phyloP scores from a whole-genome alignment of 2,888 invertebrate genomes.

The Marronus borbonicus region DNA sequence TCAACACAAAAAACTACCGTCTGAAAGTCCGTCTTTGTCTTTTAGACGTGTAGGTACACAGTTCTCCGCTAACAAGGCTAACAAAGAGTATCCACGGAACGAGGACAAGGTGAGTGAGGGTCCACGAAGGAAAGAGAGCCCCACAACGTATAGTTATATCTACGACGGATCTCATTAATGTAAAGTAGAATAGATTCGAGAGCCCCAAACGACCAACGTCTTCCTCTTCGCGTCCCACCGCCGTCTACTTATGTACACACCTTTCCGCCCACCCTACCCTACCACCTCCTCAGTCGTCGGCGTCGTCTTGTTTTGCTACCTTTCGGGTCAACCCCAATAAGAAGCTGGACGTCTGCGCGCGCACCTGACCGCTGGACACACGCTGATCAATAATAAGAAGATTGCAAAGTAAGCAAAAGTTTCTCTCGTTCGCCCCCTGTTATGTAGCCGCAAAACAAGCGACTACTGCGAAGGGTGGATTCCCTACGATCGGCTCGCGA shows the following conservation, averaged over 20 bases:
- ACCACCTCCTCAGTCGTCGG: background rate
- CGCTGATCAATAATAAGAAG: constrained; percentile 72
- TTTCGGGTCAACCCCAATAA: constrained; percentile 54
- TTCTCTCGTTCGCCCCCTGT: constrained; percentile 60
- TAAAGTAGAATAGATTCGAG: constrained; percentile 59
- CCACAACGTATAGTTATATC: constrained; percentile 17
- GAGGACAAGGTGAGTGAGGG: constrained; percentile 44
- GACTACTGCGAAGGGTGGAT: constrained; percentile 32
- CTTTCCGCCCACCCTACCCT: constrained; percentile 7
- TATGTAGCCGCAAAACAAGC: constrained; percentile 53
- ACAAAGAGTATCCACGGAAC: background rate
- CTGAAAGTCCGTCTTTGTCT: constrained; percentile 22
- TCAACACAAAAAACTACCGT: background rate
- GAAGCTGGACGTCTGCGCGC: constrained; percentile 68
- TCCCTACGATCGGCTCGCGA: background rate
- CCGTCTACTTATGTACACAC: constrained; percentile 33
- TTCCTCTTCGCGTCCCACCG: constrained; percentile 42
- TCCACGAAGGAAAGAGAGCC: constrained; percentile 45
- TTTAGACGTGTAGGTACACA: background rate
- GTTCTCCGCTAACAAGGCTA: constrained; percentile 33
- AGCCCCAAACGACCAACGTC: constrained; percentile 21
- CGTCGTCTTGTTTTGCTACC: constrained; percentile 38
- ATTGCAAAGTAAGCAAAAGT: constrained; percentile 72
- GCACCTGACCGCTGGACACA: constrained; percentile 70
- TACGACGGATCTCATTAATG: constrained; percentile 55